Evolutionary conservation across 2,797 vertebrate species (phyloP).

Genomic region (Poeciliopsis gracilis): DNA sequence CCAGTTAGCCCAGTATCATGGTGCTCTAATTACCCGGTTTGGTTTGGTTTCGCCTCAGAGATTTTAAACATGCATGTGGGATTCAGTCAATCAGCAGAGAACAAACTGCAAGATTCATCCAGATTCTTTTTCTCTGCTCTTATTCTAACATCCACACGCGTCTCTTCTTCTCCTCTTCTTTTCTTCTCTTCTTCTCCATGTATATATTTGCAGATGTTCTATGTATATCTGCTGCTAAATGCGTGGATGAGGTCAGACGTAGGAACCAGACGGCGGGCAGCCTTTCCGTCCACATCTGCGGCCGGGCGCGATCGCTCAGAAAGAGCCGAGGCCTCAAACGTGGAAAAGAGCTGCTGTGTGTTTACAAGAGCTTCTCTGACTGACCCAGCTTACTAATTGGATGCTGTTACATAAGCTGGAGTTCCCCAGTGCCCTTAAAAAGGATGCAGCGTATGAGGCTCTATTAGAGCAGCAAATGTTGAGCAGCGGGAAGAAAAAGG

Average conservation of each 20-base stretch:
- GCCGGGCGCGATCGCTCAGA: slow-evolving; percentile 17
- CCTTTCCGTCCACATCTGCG: slow-evolving; percentile 40
- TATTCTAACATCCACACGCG: slow-evolving; percentile 38
- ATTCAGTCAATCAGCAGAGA: slow-evolving; percentile 3
- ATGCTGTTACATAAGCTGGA: slow-evolving; percentile 49
- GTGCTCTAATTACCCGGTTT: neutral
- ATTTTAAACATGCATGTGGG: neutral
- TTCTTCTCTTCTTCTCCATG: neutral
- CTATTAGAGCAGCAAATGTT: slow-evolving; percentile 13
- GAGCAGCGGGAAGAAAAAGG: slow-evolving; percentile 3
- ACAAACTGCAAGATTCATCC: neutral
- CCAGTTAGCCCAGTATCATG: neutral
- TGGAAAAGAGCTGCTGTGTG: slow-evolving; percentile 28
- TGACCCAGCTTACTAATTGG: slow-evolving; percentile 61
- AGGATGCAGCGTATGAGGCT: slow-evolving; percentile 20
- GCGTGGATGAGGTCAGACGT: slow-evolving; percentile 51
- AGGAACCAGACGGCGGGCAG: slow-evolving; percentile 17
- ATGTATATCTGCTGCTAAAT: slow-evolving; percentile 50
- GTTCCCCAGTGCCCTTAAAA: slow-evolving; percentile 40
- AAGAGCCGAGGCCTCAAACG: slow-evolving; percentile 25
- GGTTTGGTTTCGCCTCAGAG: slow-evolving; percentile 11
- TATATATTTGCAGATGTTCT: slow-evolving; percentile 55
- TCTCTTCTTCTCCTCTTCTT: slow-evolving; percentile 12
- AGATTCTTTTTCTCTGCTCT: neutral
- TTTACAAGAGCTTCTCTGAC: slow-evolving; percentile 45